Evolutionary conservation across 2,113 vertebrate species (phyloP), one percentile per base, ranked within the genome.

Genomic region (Platysternon megacephalum): DNA sequence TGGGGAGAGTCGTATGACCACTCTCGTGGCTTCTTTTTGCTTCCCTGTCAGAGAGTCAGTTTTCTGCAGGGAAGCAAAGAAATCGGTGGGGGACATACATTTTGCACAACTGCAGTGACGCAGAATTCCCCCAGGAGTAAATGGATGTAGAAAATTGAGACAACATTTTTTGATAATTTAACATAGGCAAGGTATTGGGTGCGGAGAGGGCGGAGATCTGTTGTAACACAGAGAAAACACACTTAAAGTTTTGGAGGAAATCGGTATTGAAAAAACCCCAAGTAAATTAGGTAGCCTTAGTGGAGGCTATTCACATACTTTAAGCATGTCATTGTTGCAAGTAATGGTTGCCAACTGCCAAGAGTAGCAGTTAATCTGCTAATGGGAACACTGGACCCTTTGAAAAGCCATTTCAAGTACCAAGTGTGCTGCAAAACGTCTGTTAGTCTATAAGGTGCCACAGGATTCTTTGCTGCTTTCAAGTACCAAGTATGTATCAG

Each of bases 351-450:
- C 65, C 84, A 95, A 55, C 82, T 86, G n/a, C 92, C 85, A 51
- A 91, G 91, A 84, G 51, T 89, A 68, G 95, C 95, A 76, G 87
- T 97, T 96, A 97, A 97, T 97, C 95, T 96, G 84, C 92, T 97
- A 94, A 95, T 96, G 94, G 79, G 44, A 93, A 89, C 78, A 80
- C 21, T 68, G 94, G 88, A 87, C 78, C 44, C 91, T 96, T 95
- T 94, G 96, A 96, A 96, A 97, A 94, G 83, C 91, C 39, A 44
- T 95, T 97, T 95, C 91, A 94, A 94, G 74, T 87, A 94, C 86
- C 84, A 93, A 79, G 82, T 91, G n/a, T n/a, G n/a, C n/a, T n/a
- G n/a, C n/a, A n/a, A n/a, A n/a, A n/a, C n/a, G n/a, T n/a, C n/a
- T n/a, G n/a, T n/a, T n/a, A n/a, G n/a, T n/a, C n/a, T n/a, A n/a